phyloP scores from a whole-genome alignment of 1,140 invertebrate genomes.

The roundworm (Caenorhabditis elegans) region DNA sequence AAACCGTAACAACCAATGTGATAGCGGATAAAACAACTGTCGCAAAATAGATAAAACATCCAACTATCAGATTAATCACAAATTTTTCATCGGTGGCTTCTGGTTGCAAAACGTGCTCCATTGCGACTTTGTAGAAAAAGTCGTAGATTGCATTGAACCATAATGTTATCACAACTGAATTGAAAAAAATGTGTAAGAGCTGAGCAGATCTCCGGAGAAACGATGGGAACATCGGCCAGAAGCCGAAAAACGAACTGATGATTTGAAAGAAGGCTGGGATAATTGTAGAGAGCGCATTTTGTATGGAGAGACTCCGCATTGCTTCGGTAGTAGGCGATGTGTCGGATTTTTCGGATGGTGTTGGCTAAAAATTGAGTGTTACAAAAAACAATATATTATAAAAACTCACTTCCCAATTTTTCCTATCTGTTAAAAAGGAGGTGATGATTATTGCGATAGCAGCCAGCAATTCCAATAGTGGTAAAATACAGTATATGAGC shows the following conservation, averaged over 20 bases:
- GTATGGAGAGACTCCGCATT: background rate
- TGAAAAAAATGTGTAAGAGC: background rate
- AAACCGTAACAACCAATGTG: background rate
- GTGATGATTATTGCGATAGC: background rate
- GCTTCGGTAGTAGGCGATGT: background rate
- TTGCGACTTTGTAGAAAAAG: background rate
- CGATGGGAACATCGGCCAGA: background rate
- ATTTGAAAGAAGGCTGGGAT: conserved; percentile 1
- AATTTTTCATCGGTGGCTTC: background rate
- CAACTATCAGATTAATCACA: background rate
- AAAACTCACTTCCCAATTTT: conserved; percentile 6
- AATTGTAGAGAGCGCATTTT: conserved; percentile 1
- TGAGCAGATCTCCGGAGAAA: background rate
- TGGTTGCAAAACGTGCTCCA: background rate
- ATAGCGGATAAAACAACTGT: background rate
- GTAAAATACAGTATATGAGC: background rate
- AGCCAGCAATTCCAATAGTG: background rate
- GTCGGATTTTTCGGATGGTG: background rate
- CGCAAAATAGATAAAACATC: conserved; percentile 5
- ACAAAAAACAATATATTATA: background rate
- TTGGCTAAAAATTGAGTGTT: background rate
- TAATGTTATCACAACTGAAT: background rate
- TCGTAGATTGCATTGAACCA: conserved; percentile 19
- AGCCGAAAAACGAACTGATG: background rate
- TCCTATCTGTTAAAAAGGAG: background rate